Evolutionary conservation across 2,888 invertebrate species (phyloP).

Genomic region (Drosophila dives): DNA sequence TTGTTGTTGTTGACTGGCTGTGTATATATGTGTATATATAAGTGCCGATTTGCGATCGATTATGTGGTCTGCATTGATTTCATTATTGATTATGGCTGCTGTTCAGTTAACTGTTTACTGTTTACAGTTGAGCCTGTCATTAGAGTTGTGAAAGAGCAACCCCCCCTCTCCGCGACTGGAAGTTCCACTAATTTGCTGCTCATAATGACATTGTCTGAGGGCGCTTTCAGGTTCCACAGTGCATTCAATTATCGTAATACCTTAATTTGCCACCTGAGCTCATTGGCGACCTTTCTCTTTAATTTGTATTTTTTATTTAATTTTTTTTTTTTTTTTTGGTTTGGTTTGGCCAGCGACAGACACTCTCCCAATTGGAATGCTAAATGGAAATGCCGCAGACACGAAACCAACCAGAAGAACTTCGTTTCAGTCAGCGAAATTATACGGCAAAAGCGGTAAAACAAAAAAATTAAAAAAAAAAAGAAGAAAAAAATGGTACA

Average conservation of each 20-base stretch:
- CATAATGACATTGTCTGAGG: slow-evolving; percentile 73
- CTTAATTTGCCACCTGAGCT: slow-evolving; percentile 78
- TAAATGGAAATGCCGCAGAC: slow-evolving; percentile 74
- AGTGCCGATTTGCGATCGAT: slow-evolving; percentile 65
- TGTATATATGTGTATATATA: background rate
- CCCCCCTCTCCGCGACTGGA: background rate
- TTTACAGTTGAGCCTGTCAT: slow-evolving; percentile 44
- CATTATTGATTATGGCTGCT: slow-evolving; percentile 61
- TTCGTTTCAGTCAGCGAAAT: slow-evolving; percentile 52
- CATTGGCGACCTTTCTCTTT: slow-evolving; percentile 49
- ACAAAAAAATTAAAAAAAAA: background rate
- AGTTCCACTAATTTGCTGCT: slow-evolving; percentile 62
- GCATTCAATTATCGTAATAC: slow-evolving; percentile 71
- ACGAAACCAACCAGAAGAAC: slow-evolving; percentile 75
- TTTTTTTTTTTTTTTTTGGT: slow-evolving; percentile 7
- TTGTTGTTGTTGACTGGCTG: slow-evolving; percentile 10
- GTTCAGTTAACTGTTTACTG: slow-evolving; percentile 13
- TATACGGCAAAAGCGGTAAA: slow-evolving; percentile 9
- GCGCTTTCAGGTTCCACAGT: slow-evolving; percentile 24
- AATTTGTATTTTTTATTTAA: background rate
- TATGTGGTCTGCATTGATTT: slow-evolving; percentile 74
- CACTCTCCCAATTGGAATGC: slow-evolving; percentile 48
- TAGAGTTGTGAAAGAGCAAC: slow-evolving; percentile 34
- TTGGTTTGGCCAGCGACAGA: slow-evolving; percentile 25
- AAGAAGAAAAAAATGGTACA: slow-evolving; percentile 41